Evolutionary conservation across 2,888 invertebrate species (phyloP), one percentile per base, ranked within the genome.

Genomic region (Galeruca laticollis): DNA sequence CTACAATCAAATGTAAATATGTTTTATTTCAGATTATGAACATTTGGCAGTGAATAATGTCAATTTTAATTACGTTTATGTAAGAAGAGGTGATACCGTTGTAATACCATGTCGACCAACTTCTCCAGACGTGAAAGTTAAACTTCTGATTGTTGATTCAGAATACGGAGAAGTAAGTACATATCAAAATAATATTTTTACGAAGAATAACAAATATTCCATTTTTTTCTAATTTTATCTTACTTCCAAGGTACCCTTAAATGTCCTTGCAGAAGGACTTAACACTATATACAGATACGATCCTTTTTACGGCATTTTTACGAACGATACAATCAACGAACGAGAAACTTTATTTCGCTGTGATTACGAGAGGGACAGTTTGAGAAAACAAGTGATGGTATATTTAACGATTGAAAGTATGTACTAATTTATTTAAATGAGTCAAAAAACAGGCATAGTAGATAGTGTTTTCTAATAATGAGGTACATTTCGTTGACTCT

Each of bases 21-120:
- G 26, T 26, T 26, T 63, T 18, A 6, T 47, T 47, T 8, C 73
- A 89, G 89, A 90, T 79, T 78, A 82, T 2, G 72, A 82, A 0
- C 84, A 84, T 71, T 82, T 87, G n/a, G 83, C 90, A 64, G 87
- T 86, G 5, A 1, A 40, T 10, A 81, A 78, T 1, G 74, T 84
- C 0, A 68, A 49, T 43, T 15, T 47, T 9, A 64, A 60, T 47
- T 47, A 35, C 52, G 76, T n/a, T n/a, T 78, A 85, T 11, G 84
- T 80, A 2, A 77, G 84, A 3, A 87, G 88, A 72, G 84, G 86
- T 73, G 80, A 78, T 1, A 81, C 85, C 20, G 84, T 86, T 0
- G 79, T 87, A 0, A 87, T 92, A 74, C 90, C 91, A 26, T 92
- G 92, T 78, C 87, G 89, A 57, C 91, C 91, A 5, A 88, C 91